These are phyloP conservation scores for Clunio marinus DNA, from an alignment of 2,888 invertebrate genomes.

Conservation along the genomic window DNA sequence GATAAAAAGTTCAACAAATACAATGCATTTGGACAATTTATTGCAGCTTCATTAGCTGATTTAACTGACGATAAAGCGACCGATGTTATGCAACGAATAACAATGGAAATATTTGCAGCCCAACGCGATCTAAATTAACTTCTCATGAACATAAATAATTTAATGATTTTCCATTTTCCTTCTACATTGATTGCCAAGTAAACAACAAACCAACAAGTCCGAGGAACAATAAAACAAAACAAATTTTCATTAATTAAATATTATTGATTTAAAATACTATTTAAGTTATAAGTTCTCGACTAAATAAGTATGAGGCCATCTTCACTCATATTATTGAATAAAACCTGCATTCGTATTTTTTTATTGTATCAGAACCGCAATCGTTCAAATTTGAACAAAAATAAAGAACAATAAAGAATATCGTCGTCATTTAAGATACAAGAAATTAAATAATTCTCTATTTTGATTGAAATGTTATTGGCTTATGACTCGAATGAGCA, in stretches of 20 bases:
- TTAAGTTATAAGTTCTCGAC: slow-evolving; percentile 27
- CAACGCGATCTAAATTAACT: slow-evolving; percentile 37
- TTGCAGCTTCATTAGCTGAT: slow-evolving; percentile 48
- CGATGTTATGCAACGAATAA: slow-evolving; percentile 35
- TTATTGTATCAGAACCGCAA: too few relatives aligned
- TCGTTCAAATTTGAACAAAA: too few relatives aligned
- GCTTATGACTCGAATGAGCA: not conserved
- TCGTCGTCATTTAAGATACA: too few relatives aligned
- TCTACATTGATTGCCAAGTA: slow-evolving; percentile 26
- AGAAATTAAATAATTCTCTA: not conserved
- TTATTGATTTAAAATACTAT: slow-evolving; percentile 39
- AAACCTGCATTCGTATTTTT: too few relatives aligned
- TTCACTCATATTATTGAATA: too few relatives aligned
- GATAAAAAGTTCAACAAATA: slow-evolving; percentile 42
- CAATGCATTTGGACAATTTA: slow-evolving; percentile 49
- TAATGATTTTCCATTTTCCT: not conserved
- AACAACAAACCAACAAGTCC: too few relatives aligned
- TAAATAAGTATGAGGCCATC: too few relatives aligned
- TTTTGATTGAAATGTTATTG: slow-evolving; percentile 30
- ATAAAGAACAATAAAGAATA: too few relatives aligned
- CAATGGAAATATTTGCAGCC: slow-evolving; percentile 35
- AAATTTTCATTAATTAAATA: slow-evolving; percentile 37
- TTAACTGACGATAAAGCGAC: slow-evolving; percentile 46
- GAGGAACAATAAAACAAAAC: slow-evolving; percentile 15
- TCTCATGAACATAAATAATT: not conserved